Base-by-base conservation (phyloP, 1,140 invertebrate species). In the Solenopsis invicta region DNA sequence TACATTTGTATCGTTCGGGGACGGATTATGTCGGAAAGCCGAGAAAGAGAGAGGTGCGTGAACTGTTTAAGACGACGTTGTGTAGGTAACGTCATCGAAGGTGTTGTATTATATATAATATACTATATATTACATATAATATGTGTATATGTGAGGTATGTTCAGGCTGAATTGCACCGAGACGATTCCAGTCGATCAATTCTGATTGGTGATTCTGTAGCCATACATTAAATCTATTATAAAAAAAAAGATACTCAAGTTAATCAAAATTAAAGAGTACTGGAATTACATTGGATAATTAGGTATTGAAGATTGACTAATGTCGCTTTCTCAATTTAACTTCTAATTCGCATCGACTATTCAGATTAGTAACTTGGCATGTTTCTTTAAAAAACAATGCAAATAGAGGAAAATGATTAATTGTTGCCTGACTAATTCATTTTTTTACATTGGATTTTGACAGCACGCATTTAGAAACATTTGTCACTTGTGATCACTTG, bases 21-120 rank as follows among this genome's bases (percentile, higher is more conserved):
- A 92, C 91, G 91, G 91, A 92, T 92, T 91, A 87, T 88, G 91
- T 89, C 91, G 91, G 88, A 92, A 92, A 92, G 87, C 89, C 78
- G 84, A 91, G 89, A 84, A 74, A 69, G 66, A 69, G 29, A 34
- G 66, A 69, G 66, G 89, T 91, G 80, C 75, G 89, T 90, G 59
- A 90, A 90, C 61, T 90, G 80, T 89, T 87, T 85, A 48, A 50
- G 24, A 75, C 52, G 80, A 50, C 67, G 34, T 21, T 6, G 34
- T 34, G 18, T 41, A 37, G 54, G 59, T 12, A 24, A 82, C 80
- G 41, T 48, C 41, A 12, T 82, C 41, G 16, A 21, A 62, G 24
- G 9, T 84, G 41, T 59, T 54, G 48, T 29, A 69, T 69, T 50
- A 69, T 69, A 29, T 9, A 24, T 48, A 66, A 66, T 67, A 67